phyloP scores from a whole-genome alignment of 2,888 invertebrate genomes.

The Exephanes ischioxanthus region DNA sequence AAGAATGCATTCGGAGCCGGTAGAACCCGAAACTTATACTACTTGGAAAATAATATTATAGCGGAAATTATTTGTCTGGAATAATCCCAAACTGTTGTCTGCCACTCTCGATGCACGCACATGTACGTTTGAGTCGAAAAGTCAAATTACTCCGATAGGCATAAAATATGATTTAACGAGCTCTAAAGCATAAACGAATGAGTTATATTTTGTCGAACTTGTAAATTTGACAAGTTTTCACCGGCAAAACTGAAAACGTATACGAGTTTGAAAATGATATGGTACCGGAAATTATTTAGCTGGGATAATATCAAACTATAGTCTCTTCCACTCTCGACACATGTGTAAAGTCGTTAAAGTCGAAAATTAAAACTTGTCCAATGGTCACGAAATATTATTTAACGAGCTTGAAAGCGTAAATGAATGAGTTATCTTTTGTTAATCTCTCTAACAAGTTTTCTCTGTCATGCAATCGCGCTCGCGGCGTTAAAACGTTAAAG shows the following conservation, averaged over 20 bases:
- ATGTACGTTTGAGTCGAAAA: background rate
- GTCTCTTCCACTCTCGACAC: background rate
- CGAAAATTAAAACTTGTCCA: background rate
- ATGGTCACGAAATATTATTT: slow-evolving; percentile 20
- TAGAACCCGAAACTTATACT: background rate
- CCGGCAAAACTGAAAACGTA: slow-evolving; percentile 11
- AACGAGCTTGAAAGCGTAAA: background rate
- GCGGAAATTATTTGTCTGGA: background rate
- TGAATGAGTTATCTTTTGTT: background rate
- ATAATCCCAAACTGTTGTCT: background rate
- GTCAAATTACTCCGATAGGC: background rate
- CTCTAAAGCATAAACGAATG: background rate
- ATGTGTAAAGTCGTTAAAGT: background rate
- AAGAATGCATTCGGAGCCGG: background rate
- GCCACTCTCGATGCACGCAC: background rate
- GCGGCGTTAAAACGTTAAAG: too few relatives aligned
- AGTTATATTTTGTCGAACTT: background rate
- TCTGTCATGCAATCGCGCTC: slow-evolving; percentile 45
- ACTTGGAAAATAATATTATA: background rate
- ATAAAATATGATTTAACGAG: slow-evolving; percentile 38
- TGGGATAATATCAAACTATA: background rate
- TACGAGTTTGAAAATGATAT: background rate
- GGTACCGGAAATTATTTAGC: background rate
- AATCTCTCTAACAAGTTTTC: slow-evolving; percentile 7
- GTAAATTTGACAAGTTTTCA: slow-evolving; percentile 12